These are phyloP conservation scores for Cheilosia urbana DNA, from an alignment of 2,888 invertebrate genomes.

Conservation along the genomic window DNA sequence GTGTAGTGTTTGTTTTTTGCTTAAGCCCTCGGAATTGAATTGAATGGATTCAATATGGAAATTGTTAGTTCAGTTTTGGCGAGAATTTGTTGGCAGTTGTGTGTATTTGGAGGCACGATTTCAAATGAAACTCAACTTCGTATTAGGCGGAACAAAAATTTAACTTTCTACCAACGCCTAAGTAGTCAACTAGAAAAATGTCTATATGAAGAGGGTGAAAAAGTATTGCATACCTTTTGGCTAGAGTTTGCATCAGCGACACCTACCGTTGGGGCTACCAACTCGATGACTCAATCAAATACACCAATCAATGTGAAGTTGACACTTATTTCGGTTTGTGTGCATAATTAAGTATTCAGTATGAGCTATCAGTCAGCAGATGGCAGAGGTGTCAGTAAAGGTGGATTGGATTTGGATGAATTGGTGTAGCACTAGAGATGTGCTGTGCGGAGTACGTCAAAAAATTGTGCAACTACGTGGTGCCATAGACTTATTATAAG, in stretches of 20 bases:
- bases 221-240: slow-evolving; percentile 58
- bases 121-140: slow-evolving; percentile 9
- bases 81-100: neutral
- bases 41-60: slow-evolving; percentile 65
- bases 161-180: neutral
- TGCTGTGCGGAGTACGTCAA: too few relatives aligned
- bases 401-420: too few relatives aligned
- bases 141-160: neutral
- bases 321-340: slow-evolving; percentile 2
- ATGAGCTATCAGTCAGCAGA: slow-evolving; percentile 42
- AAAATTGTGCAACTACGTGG: too few relatives aligned
- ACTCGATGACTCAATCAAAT: slow-evolving; percentile 25
- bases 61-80: slow-evolving; percentile 18
- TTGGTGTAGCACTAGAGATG: too few relatives aligned
- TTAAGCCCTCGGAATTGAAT: slow-evolving; percentile 48
- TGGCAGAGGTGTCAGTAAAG: slow-evolving; percentile 5
- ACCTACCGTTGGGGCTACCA: slow-evolving; percentile 10
- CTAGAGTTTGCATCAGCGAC: neutral
- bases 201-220: neutral
- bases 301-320: slow-evolving; percentile 28
- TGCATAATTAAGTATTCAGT: slow-evolving; percentile 27
- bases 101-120: slow-evolving; percentile 1
- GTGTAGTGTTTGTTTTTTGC: slow-evolving; percentile 33
- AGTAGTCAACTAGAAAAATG: neutral
- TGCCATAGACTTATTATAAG: too few relatives aligned